These are phyloP conservation scores for Danaus chrysippus DNA, from an alignment of 2,888 invertebrate genomes.

Conservation along the genomic window DNA sequence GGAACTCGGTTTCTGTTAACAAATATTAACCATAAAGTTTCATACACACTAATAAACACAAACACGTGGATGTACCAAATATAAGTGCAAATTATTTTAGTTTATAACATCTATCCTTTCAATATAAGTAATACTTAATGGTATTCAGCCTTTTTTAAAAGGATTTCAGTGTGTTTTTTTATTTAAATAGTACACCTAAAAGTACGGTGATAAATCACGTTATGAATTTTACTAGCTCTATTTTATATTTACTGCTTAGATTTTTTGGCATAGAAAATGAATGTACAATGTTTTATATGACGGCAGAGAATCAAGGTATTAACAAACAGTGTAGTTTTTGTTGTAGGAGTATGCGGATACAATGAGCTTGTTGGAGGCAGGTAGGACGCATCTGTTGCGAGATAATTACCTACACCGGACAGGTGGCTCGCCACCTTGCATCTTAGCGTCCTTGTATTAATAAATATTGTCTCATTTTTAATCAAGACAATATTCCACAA, in stretches of 20 bases:
- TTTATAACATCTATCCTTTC: too few relatives aligned
- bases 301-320: not conserved
- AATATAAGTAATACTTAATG: too few relatives aligned
- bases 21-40: slow-evolving; percentile 36
- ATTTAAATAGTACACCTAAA: too few relatives aligned
- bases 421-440: slow-evolving; percentile 75
- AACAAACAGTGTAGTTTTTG: slow-evolving; percentile 15
- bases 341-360: slow-evolving; percentile 32
- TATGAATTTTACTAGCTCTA: too few relatives aligned
- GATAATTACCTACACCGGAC: slow-evolving; percentile 63
- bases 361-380: slow-evolving; percentile 45
- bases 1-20: slow-evolving; percentile 84
- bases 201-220: too few relatives aligned
- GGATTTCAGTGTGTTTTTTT: too few relatives aligned
- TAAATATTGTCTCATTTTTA: slow-evolving; percentile 19
- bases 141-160: too few relatives aligned
- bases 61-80: not conserved
- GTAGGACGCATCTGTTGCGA: slow-evolving; percentile 72
- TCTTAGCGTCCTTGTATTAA: slow-evolving; percentile 48
- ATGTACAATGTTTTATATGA: too few relatives aligned
- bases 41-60: not conserved
- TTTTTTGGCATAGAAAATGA: too few relatives aligned
- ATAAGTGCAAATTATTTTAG: not conserved
- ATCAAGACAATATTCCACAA: slow-evolving; percentile 10
- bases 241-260: too few relatives aligned